Conservation (phyloP, 2,797 vertebrate species). For the Anguilla anguilla region DNA sequence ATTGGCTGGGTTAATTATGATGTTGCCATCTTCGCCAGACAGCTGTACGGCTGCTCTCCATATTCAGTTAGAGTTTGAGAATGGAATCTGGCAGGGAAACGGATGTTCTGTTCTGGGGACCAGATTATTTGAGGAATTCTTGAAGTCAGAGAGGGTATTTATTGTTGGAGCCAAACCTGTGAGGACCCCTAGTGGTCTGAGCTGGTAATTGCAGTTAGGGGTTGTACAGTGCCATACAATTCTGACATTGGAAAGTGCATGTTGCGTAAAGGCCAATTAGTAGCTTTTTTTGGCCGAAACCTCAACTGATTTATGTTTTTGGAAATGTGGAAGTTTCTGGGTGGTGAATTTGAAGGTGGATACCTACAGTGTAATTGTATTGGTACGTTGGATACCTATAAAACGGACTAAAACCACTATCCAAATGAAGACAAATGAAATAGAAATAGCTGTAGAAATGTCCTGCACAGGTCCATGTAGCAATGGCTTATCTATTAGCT, state of each 20-base stretch:
- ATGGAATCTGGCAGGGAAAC: not conserved
- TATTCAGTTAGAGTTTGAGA: not conserved
- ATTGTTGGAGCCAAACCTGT: not conserved
- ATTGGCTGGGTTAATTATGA: not conserved
- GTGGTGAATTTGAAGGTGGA: slow-evolving; percentile 1
- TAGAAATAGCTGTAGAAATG: not conserved
- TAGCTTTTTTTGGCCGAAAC: slow-evolving; percentile 9
- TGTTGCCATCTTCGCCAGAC: not conserved
- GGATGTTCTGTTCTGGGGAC: not conserved
- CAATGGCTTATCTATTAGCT: not conserved
- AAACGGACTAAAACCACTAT: not conserved
- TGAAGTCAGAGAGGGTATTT: slow-evolving; percentile 14
- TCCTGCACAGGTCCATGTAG: not conserved
- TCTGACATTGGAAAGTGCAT: not conserved
- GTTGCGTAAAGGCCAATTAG: not conserved
- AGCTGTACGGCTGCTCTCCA: slow-evolving; percentile 5
- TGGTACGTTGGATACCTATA: not conserved
- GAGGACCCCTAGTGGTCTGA: slow-evolving; percentile 32
- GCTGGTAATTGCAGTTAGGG: slow-evolving; percentile 15
- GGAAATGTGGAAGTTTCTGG: not conserved
- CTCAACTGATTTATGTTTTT: slow-evolving; percentile 4
- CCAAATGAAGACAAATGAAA: not conserved
- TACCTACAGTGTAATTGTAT: not conserved
- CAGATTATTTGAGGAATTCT: not conserved
- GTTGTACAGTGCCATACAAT: not conserved